Conservation (phyloP, 2,797 vertebrate genomes). For the Emys orbicularis region DNA sequence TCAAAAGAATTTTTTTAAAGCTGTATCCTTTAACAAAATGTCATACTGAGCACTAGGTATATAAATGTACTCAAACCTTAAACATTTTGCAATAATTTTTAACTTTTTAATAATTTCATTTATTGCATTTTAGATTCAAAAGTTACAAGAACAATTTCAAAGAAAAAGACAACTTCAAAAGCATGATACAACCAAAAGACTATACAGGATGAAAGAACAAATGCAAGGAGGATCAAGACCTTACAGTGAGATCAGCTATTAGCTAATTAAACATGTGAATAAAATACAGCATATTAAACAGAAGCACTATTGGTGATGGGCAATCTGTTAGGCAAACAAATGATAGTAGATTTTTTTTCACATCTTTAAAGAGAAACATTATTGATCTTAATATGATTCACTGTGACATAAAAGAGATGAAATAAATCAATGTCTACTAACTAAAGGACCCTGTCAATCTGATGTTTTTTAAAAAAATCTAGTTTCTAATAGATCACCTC, state of each 20-base stretch:
- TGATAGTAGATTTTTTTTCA: slow-evolving; percentile 44
- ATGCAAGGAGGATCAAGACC: slow-evolving; percentile 66
- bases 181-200: slow-evolving; percentile 62
- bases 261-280: slow-evolving; percentile 78
- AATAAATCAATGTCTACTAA: slow-evolving; percentile 73
- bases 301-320: slow-evolving; percentile 62
- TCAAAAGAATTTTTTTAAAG: not conserved
- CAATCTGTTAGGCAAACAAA: slow-evolving; percentile 72
- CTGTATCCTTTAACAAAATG: slow-evolving; percentile 13
- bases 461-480: slow-evolving; percentile 32
- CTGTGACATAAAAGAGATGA: slow-evolving; percentile 51
- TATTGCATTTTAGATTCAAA: slow-evolving; percentile 53
- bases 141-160: slow-evolving; percentile 71
- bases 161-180: slow-evolving; percentile 63
- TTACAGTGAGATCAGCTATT: slow-evolving; percentile 73
- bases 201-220: slow-evolving; percentile 69
- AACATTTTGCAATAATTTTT: slow-evolving; percentile 58
- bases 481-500: slow-evolving; percentile 51
- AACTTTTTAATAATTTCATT: slow-evolving; percentile 66
- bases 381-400: slow-evolving; percentile 75
- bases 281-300: slow-evolving; percentile 76
- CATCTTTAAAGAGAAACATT: slow-evolving; percentile 71
- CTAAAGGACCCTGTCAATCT: slow-evolving; percentile 72
- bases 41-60: not conserved
- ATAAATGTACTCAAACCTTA: slow-evolving; percentile 21